Evolutionary conservation across 2,888 invertebrate species (phyloP).

Genomic region (Apotomis turbidana): DNA sequence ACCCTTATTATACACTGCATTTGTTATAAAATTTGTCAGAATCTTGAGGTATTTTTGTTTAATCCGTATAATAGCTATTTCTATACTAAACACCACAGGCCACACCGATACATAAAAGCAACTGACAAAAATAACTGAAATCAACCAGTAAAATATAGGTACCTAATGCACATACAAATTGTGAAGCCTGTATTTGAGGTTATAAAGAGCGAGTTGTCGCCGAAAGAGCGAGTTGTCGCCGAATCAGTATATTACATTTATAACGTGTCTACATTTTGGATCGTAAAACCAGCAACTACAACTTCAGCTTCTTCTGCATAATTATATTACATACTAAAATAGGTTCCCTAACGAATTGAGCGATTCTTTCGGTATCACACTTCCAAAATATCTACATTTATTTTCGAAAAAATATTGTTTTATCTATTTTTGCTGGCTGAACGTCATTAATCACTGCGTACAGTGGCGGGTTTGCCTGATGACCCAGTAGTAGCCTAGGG

Average conservation of each 20-base stretch:
- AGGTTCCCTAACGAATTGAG: slow-evolving; percentile 20
- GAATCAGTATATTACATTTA: slow-evolving; percentile 1
- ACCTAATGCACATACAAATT: slow-evolving; percentile 7
- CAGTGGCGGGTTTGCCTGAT: no score
- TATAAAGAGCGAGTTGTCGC: slow-evolving; percentile 10
- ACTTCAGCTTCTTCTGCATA: neutral
- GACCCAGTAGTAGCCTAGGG: no score
- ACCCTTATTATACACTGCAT: neutral
- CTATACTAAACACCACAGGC: slow-evolving; percentile 29
- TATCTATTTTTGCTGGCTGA: neutral
- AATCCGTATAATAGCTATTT: slow-evolving; percentile 19
- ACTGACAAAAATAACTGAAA: slow-evolving; percentile 15
- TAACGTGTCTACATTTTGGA: slow-evolving; percentile 8
- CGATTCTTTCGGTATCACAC: slow-evolving; percentile 6
- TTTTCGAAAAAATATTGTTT: neutral
- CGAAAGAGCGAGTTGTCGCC: slow-evolving; percentile 7
- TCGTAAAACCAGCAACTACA: neutral
- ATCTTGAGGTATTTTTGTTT: neutral
- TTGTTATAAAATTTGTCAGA: neutral
- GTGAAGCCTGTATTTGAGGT: neutral
- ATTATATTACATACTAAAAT: slow-evolving; percentile 6
- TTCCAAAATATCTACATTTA: neutral
- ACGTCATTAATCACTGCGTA: slow-evolving; percentile 1
- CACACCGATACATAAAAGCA: slow-evolving; percentile 17
- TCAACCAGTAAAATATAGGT: slow-evolving; percentile 16